Percentiles rank a stretch among this genome's conserved stretches.
phyloP scores from a whole-genome alignment of 1,140 invertebrate species.

The Hormaphis cornu region DNA sequence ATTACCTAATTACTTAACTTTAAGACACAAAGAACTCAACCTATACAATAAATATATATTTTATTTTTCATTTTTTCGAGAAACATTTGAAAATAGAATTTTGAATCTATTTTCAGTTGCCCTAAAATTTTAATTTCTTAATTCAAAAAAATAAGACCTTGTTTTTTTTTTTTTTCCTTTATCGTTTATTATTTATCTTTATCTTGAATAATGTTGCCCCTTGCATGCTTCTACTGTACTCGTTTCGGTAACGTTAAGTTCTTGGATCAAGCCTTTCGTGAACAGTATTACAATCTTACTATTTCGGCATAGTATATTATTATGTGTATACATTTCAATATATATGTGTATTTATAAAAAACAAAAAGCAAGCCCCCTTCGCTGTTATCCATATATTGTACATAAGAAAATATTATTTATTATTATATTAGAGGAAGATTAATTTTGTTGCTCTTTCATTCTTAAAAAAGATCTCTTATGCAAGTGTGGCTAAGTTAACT shows the following conservation, averaged over 20 bases:
- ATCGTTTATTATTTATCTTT: not conserved
- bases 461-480: not conserved
- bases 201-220: not conserved
- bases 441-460: slow-evolving; percentile 2
- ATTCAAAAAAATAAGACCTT: slow-evolving; percentile 6
- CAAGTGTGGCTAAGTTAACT: not conserved
- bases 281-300: not conserved
- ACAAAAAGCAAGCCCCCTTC: slow-evolving; percentile 4
- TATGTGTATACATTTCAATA: no score
- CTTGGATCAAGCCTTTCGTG: slow-evolving; percentile 20
- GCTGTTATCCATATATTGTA: slow-evolving; percentile 23
- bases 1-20: not conserved
- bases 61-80: slow-evolving; percentile 22
- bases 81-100: slow-evolving; percentile 26
- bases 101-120: not conserved
- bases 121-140: slow-evolving; percentile 9
- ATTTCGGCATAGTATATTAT: not conserved
- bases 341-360: slow-evolving; percentile 7
- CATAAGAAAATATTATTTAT: slow-evolving; percentile 31
- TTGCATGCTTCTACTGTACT: slow-evolving; percentile 4
- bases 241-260: not conserved
- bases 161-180: not conserved
- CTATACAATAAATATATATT: slow-evolving; percentile 23
- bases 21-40: slow-evolving; percentile 10
- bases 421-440: not conserved